These are phyloP conservation scores for Hypsopygia costalis DNA, from an alignment of 2,888 invertebrate genomes.

Conservation along the genomic window DNA sequence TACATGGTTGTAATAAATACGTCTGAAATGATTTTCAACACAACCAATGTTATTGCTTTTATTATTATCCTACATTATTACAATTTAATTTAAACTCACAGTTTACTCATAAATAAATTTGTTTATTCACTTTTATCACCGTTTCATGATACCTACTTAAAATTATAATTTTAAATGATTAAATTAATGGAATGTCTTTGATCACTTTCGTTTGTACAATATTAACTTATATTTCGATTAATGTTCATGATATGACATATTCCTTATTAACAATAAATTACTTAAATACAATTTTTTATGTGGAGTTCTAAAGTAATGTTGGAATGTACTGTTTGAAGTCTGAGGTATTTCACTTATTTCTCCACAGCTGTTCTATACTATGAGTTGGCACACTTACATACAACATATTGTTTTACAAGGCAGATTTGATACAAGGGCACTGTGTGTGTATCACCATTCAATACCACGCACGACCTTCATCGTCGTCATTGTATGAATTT, in stretches of 20 bases:
- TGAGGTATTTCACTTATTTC: not conserved
- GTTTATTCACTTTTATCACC: slow-evolving; percentile 16
- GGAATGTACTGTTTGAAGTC: not conserved
- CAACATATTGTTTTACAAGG: no score
- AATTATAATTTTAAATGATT: slow-evolving; percentile 19
- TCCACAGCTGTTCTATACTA: not conserved
- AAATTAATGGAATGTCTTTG: slow-evolving; percentile 40
- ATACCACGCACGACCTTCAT: not conserved
- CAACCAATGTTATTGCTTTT: slow-evolving; percentile 11
- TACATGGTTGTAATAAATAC: slow-evolving; percentile 13
- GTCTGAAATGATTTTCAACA: slow-evolving; percentile 7
- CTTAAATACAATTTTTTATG: no score
- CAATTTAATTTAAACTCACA: slow-evolving; percentile 14
- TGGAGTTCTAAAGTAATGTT: not conserved
- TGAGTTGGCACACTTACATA: not conserved
- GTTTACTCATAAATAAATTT: slow-evolving; percentile 23
- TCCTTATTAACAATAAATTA: no score
- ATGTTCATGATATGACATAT: not conserved
- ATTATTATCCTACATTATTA: slow-evolving; percentile 6
- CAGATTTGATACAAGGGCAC: not conserved
- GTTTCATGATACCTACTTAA: slow-evolving; percentile 13
- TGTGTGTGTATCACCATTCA: not conserved
- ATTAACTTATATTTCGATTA: slow-evolving; percentile 3
- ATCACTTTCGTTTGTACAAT: slow-evolving; percentile 28
- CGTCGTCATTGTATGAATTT: not conserved